Base-by-base conservation (phyloP, 2,113 vertebrate genomes). In the Cariama cristata region DNA sequence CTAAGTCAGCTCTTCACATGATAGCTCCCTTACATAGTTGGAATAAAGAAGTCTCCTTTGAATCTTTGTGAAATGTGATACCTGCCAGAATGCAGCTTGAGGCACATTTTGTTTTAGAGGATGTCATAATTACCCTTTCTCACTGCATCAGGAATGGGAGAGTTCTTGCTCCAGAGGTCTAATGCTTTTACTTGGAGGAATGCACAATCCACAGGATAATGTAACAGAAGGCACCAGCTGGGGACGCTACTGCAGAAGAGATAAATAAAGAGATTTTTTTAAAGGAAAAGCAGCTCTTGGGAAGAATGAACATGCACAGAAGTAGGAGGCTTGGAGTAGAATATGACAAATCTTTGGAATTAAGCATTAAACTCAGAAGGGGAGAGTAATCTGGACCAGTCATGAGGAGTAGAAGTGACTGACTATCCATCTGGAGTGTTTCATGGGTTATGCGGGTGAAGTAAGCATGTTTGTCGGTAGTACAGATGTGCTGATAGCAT, bases 331-430 rank as follows among this genome's bases (percentile, higher is more conserved):
- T 95, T 72, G 86, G 79, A 38, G 76, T 30, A 27, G 91, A 88
- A 49, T 7, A 52, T 35, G 80, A 81, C 64, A 95, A 93, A 95
- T 95, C 91, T 92, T 92, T 84, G 90, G 94, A 88, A 93, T 93
- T 84, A 91, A 95, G 95, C 44, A n/a, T 40, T 53, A 60, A 87
- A 66, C 3, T 4, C 88, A 93, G 92, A 74, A 95, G 47, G 71
- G 55, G 52, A 80, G 71, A 74, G 75, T 44, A 30, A 90, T 88
- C 38, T 50, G 85, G 62, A 64, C 66, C 21, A 3, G 14, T 88
- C 21, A 62, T 21, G 90, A 60, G 32, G 49, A 91, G 81, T 30
- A 76, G 90, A 52, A 93, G 92, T 53, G 90, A 10, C 71, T 93
- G 81, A 11, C 26, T 83, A 9, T 77, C 92, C 93, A 23, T 88